Conservation (phyloP, 2,888 invertebrate genomes). For the Meloe dianella region DNA sequence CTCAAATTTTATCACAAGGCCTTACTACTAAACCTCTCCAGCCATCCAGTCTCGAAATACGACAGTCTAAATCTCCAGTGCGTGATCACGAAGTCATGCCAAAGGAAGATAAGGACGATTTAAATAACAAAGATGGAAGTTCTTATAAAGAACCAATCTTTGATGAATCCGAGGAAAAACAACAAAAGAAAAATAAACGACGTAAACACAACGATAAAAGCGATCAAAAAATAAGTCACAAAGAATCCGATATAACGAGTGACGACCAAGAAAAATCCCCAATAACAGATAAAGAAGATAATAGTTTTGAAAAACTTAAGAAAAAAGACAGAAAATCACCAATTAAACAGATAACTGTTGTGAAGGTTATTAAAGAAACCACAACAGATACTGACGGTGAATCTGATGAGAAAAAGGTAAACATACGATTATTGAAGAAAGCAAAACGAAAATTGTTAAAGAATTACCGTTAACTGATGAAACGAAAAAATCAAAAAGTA, state of each 20-base stretch:
- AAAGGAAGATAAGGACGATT: constrained; percentile 38
- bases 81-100: constrained; percentile 46
- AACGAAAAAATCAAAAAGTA: constrained; percentile 39
- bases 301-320: constrained; percentile 21
- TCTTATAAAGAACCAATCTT: constrained; percentile 41
- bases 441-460: constrained; percentile 44
- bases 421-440: constrained; percentile 35
- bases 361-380: constrained; percentile 40
- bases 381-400: constrained; percentile 23
- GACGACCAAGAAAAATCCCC: constrained; percentile 48
- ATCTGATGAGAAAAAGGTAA: constrained; percentile 51
- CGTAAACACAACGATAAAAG: constrained; percentile 46
- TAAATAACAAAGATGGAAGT: not conserved
- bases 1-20: constrained; percentile 74
- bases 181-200: constrained; percentile 48
- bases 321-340: constrained; percentile 35
- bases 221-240: constrained; percentile 46
- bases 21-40: constrained; percentile 61
- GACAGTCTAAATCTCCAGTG: constrained; percentile 50
- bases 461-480: constrained; percentile 45
- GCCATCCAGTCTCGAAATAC: constrained; percentile 63
- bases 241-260: constrained; percentile 51
- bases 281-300: constrained; percentile 45
- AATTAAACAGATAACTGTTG: constrained; percentile 39
- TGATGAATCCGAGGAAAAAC: constrained; percentile 46